Base-by-base conservation (phyloP, 2,888 invertebrate genomes). In the Xanthia icteritia region DNA sequence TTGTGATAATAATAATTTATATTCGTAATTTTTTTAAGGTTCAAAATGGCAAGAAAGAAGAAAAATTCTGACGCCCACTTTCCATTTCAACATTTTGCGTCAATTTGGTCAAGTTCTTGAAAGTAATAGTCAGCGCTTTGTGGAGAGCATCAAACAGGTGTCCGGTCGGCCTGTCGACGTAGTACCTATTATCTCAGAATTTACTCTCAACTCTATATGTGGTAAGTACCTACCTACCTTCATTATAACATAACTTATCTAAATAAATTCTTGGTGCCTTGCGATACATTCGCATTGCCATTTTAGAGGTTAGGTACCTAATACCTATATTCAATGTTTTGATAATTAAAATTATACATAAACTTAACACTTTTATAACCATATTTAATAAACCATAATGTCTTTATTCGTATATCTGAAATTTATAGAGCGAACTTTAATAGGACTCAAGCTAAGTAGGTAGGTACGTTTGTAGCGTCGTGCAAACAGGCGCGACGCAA, bases 41-140 rank as follows among this genome's bases (percentile, higher is more conserved):
- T 76, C 86, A 60, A 97, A 97, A 92, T 98, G 98, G 98, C 97
- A 97, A 56, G 89, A 92, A 0, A 95, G 97, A 36, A 93, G 97
- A 79, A 97, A 97, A 91, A 95, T 97, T 77, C 89, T 98, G 6
- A 97, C 97, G 0, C 97, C 97, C 0, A 96, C 97, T 0, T 98
- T 98, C 89, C 97, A 97, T 89, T 97, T 97, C 77, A 97, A 97
- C 86, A 97, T 97, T 73, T 90, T 98, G 11, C 94, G 96, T 73
- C 90, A 93, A 77, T 96, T 95, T 81, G 90, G 92, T 48, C 87
- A 93, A 1, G 89, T 95, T n/a, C 92, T 97, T 45, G 93, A 94
- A 77, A 95, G 97, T 70, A 97, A 97, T 64, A 92, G 93, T 23
- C 90, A 93, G n/a, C 92, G 92, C 23, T 89, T 97, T 76, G 92